Evolutionary conservation across 1,140 invertebrate species (phyloP), one percentile per base, ranked within the genome.

Genomic region (Pantala flavescens): DNA sequence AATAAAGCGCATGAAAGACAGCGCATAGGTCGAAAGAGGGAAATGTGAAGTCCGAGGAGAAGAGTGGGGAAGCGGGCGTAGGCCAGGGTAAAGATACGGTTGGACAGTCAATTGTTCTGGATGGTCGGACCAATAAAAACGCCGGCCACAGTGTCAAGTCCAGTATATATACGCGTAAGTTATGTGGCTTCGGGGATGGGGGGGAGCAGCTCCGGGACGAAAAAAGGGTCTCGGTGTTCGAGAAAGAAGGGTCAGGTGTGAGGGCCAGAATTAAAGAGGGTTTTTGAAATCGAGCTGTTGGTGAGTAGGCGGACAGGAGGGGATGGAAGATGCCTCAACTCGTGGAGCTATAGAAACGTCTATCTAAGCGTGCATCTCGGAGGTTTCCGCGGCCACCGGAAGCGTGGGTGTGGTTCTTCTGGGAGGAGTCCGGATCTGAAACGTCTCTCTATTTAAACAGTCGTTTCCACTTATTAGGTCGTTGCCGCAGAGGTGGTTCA

Each of bases 91-190:
- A 63, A 63, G 49, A 63, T 63, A 63, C 49, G 49, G 49, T 63
- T 63, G 49, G 49, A 63, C 49, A 63, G 49, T 63, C 49, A 63
- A 63, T 63, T 63, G 49, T 63, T 63, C 49, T 63, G 49, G 49
- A 63, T 63, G 49, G 49, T 63, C 12, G 49, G 49, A 21, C 49
- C 49, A 63, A 63, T 63, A 63, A 63, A 63, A 63, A 63, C 49
- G 49, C 49, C 49, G 49, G 49, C 49, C 49, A 12, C 12, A 63
- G 49, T 63, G 49, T 63, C 49, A 63, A 63, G 49, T 63, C 49
- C 49, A 63, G 49, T 63, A 63, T 63, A 63, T 63, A 63, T 63
- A 3, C 49, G 49, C 49, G 49, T 63, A 63, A 63, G 49, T 63
- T 63, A 63, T 63, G 49, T 63, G 49, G 49, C 49, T 16, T 3